Conservation (phyloP, 1,140 invertebrate species). For the Danaus melanippus region DNA sequence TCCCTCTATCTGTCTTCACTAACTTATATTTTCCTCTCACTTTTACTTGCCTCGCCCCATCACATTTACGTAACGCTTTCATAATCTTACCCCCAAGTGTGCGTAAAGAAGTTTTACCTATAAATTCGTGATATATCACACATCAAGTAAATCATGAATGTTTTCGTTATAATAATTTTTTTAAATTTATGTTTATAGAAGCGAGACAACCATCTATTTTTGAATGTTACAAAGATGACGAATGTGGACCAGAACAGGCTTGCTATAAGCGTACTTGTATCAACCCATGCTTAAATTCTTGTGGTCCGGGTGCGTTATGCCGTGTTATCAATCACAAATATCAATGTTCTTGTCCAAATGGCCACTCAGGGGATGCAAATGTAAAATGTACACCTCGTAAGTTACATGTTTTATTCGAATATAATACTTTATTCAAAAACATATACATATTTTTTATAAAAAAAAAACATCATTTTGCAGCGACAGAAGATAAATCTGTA, state of each 20-base stretch:
- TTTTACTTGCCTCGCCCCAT: no score
- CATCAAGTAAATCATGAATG: not conserved
- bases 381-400: slow-evolving; percentile 84
- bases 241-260: slow-evolving; percentile 81
- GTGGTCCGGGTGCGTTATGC: slow-evolving; percentile 84
- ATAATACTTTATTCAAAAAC: slow-evolving; percentile 6
- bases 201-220: slow-evolving; percentile 59
- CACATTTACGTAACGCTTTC: no score
- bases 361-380: slow-evolving; percentile 82
- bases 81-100: no score
- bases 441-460: not conserved
- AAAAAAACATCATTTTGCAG: slow-evolving; percentile 44
- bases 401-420: slow-evolving; percentile 40
- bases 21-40: no score
- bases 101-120: no score
- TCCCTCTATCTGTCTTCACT: no score
- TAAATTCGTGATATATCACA: no score
- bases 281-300: slow-evolving; percentile 85
- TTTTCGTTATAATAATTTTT: slow-evolving; percentile 14
- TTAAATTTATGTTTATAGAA: slow-evolving; percentile 48
- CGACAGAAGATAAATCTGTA: slow-evolving; percentile 59
- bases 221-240: slow-evolving; percentile 84
- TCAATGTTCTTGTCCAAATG: slow-evolving; percentile 84
- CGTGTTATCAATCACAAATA: slow-evolving; percentile 82
- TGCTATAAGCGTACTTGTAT: slow-evolving; percentile 84